Evolutionary conservation across 2,113 vertebrate genomes (phyloP), one percentile per base, ranked within the genome.

Genomic region (Varanus salvator): DNA sequence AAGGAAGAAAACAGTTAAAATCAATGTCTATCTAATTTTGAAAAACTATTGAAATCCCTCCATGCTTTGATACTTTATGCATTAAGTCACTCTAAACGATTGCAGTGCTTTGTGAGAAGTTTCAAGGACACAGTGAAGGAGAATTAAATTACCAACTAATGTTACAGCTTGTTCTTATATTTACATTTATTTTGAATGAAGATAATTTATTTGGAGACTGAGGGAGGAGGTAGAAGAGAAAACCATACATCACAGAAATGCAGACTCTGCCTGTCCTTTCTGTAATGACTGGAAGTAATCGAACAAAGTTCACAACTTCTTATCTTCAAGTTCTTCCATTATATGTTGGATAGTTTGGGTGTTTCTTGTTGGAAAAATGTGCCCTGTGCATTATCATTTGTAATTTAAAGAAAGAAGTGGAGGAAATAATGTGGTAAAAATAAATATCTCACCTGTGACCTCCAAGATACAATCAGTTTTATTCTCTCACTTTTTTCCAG

Each of bases 111-210:
- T 95, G 83, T 94, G n/a, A 91, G 86, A 96, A 94, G 76, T 96
- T 97, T 97, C 95, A 97, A 97, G 92, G 95, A 89, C 94, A 96
- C 1, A 2, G 6, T 90, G 89, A 97, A 97, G 92, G 94, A 94
- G 88, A 96, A 96, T 96, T 96, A 95, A 96, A 96, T 95, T 96
- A 96, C 93, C 48, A 80, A 95, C 76, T 91, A 95, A 92, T 84
- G 91, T 92, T 95, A 90, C 27, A 93, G 83, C 88, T 96, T 95
- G 54, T 94, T 96, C 81, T 94, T 95, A 92, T 96, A 96, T 96
- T 97, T 97, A 96, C 86, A 96, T 97, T 96, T 95, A 94, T 96
- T 92, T 93, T 91, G 84, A 93, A 95, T 94, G 91, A 92, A 95
- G 60, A 87, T 94, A 93, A 95, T 96, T 96, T 96, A 93, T 74